phyloP scores from a whole-genome alignment of 2,888 invertebrate species.

The Amphipyra berbera region DNA sequence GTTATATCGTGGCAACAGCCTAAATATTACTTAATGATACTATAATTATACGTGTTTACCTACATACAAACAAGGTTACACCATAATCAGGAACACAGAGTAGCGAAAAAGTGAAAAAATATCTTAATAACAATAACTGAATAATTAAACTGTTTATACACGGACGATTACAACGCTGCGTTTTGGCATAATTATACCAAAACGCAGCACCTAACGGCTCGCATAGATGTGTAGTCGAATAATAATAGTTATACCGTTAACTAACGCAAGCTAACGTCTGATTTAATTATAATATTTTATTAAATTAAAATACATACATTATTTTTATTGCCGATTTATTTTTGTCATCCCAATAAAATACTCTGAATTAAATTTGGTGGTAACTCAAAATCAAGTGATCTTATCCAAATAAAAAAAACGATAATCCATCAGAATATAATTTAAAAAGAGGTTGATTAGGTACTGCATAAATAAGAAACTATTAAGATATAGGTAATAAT shows the following conservation, averaged over 20 bases:
- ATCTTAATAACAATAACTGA: constrained; percentile 65
- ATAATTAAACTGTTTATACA: constrained; percentile 15
- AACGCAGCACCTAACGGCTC: constrained; percentile 17
- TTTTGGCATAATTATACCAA: constrained; percentile 11
- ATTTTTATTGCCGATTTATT: constrained; percentile 31
- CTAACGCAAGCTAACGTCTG: constrained; percentile 39
- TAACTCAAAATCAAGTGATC: background rate
- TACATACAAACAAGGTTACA: constrained; percentile 64
- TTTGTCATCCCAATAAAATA: constrained; percentile 51
- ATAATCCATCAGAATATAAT: background rate
- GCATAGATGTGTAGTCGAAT: constrained; percentile 13
- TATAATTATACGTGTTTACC: constrained; percentile 66
- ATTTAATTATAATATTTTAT: constrained; percentile 44
- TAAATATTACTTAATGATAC: constrained; percentile 63
- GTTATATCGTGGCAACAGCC: constrained; percentile 50
- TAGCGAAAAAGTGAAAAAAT: constrained; percentile 61
- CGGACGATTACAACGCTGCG: constrained; percentile 14
- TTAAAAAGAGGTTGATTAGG: constrained; percentile 8
- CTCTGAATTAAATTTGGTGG: background rate
- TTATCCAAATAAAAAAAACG: too few relatives aligned
- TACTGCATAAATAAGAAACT: constrained; percentile 36
- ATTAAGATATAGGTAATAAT: constrained; percentile 33
- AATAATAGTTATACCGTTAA: constrained; percentile 52
- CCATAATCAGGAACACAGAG: constrained; percentile 65
- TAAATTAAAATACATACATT: constrained; percentile 48